Base-by-base conservation (phyloP, 2,113 vertebrate species). In the Malurus alboscapulatus region DNA sequence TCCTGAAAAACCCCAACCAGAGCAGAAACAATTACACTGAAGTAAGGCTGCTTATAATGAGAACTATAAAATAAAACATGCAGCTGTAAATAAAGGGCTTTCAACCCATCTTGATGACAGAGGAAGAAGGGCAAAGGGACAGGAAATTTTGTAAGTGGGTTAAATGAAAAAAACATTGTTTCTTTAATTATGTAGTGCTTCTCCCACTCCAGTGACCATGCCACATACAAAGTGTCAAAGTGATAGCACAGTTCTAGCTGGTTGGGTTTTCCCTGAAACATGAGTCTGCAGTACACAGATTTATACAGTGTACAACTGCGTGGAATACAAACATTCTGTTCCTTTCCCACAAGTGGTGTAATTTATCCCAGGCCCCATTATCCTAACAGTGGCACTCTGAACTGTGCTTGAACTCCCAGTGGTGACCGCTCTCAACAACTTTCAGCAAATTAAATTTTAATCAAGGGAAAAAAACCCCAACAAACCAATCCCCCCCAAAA, bases 341-440 rank as follows among this genome's bases (percentile, higher is more conserved):
- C 97, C 94, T 97, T 97, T 98, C 98, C 97, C 98, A 97, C 96
- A 96, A 97, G 96, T 59, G 40, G 88, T 95, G 94, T 96, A 94
- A 97, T 94, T 97, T 90, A 96, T 97, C 96, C 90, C 91, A 94
- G 93, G 93, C 88, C 91, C 90, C 55, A 62, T 92, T 96, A 95
- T 96, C 94, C 91, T 66, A 72, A 92, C 80, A 94, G 94, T 94
- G 95, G 96, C 94, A 96, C 87, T 96, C 55, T 96, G 96, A 97
- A 97, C 96, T 96, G 68, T 51, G 83, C 76, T 75, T 97, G 97
- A 97, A 97, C 96, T 97, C 97, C 93, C 95, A 88, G 62, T 0
- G 85, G 82, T 92, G 76, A 66, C 53, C 78, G 78, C 55, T 94
- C 85, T 96, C 91, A 84, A 94, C 58, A 94, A 71, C 95, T 97